phyloP scores from a whole-genome alignment of 2,113 vertebrate species.

The Hucho hucho region DNA sequence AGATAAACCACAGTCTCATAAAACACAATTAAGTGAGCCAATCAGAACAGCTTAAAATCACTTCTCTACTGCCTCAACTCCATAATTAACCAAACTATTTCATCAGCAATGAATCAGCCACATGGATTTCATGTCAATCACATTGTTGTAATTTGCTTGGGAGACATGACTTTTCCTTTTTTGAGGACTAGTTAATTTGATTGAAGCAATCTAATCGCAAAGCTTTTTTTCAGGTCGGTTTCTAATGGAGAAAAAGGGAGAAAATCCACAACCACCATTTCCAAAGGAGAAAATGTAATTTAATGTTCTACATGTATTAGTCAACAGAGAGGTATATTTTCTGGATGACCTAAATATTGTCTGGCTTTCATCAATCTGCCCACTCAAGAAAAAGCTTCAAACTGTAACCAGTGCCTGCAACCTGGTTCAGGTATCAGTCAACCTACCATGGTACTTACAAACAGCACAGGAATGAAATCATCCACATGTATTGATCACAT shows the following conservation, averaged over 20 bases:
- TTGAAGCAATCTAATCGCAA: constrained; percentile 56
- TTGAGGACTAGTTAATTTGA: constrained; percentile 63
- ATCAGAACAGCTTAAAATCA: constrained; percentile 78
- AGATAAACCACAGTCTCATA: constrained; percentile 68
- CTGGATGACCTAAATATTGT: too few relatives aligned
- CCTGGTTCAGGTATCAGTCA: too few relatives aligned
- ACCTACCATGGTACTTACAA: too few relatives aligned
- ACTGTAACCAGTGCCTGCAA: too few relatives aligned
- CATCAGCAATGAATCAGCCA: constrained; percentile 71
- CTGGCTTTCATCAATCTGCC: too few relatives aligned
- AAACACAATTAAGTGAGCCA: constrained; percentile 80
- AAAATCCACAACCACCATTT: background rate
- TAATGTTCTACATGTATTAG: constrained; percentile 2
- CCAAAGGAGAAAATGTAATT: background rate
- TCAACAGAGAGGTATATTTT: too few relatives aligned
- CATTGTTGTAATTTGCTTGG: constrained; percentile 64
- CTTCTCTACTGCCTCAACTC: constrained; percentile 70
- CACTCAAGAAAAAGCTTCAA: too few relatives aligned
- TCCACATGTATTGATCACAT: too few relatives aligned
- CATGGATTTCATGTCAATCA: constrained; percentile 72
- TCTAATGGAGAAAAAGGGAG: constrained; percentile 19
- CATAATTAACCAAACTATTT: constrained; percentile 81
- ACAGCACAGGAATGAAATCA: too few relatives aligned
- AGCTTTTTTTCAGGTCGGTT: constrained; percentile 38
- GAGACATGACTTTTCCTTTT: constrained; percentile 59